Percentiles rank a stretch among this genome's conserved stretches.
phyloP scores from a whole-genome alignment of 2,113 vertebrate species.

The Oncorhynchus mykiss region DNA sequence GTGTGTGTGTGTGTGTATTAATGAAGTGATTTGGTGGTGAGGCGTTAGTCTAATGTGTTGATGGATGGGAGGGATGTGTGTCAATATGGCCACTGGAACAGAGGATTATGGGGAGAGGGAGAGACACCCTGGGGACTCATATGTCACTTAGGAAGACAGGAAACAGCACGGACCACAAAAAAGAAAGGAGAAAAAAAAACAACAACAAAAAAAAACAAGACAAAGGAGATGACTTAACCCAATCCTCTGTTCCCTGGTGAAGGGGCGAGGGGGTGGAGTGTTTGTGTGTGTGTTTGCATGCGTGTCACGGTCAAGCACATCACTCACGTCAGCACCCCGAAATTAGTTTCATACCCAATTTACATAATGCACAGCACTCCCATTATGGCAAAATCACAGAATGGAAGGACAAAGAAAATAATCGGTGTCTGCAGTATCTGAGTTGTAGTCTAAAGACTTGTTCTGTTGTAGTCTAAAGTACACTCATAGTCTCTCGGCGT shows the following conservation, averaged over 20 bases:
- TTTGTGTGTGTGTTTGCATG: background rate
- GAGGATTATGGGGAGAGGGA: background rate
- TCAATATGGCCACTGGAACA: background rate
- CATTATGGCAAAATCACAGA: no score
- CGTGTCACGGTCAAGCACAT: background rate
- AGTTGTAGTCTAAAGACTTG: no score
- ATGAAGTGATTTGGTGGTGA: background rate
- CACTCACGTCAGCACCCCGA: constrained; percentile 6
- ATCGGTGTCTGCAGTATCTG: no score
- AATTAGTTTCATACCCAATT: constrained; percentile 1
- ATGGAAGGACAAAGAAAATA: background rate
- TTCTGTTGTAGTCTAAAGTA: no score
- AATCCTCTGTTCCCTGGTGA: background rate
- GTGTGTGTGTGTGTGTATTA: background rate
- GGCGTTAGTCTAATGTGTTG: background rate
- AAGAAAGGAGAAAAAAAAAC: background rate
- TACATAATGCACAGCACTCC: background rate
- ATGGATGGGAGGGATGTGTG: constrained; percentile 8
- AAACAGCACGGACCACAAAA: background rate
- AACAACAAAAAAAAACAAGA: background rate
- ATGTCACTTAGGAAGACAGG: constrained; percentile 4
- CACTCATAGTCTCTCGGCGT: no score
- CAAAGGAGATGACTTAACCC: background rate
- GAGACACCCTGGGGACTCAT: constrained; percentile 5
- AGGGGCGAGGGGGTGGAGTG: background rate